Evolutionary conservation across 2,888 invertebrate species (phyloP).

Genomic region (Limenitis camilla): DNA sequence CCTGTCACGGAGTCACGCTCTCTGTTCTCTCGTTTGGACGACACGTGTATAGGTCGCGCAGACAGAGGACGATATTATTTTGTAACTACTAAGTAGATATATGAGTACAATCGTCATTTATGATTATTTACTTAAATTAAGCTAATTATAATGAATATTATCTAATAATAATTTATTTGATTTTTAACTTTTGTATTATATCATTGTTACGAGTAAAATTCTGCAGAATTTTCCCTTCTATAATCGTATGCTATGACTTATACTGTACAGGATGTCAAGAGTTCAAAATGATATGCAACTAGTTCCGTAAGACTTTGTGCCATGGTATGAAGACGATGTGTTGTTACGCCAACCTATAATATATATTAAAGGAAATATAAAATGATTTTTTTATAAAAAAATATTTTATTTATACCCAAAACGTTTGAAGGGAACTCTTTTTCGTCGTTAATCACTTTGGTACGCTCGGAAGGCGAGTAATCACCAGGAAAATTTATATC

Average conservation of each 20-base stretch:
- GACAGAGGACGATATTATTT: conserved; percentile 51
- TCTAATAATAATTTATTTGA: conserved; percentile 16
- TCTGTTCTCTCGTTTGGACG: conserved; percentile 29
- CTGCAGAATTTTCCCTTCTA: background rate
- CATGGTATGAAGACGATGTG: conserved; percentile 3
- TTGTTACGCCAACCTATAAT: conserved; percentile 4
- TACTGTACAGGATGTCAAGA: conserved; percentile 17
- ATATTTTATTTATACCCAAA: conserved; percentile 1
- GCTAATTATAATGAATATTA: conserved; percentile 36
- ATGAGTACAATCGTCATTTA: conserved; percentile 37
- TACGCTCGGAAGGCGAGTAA: too few relatives aligned
- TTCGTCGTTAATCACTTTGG: background rate
- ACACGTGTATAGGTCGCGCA: conserved; percentile 25
- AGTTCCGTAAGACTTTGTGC: conserved; percentile 2
- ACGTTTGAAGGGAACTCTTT: background rate
- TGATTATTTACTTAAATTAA: conserved; percentile 44
- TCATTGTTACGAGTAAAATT: background rate
- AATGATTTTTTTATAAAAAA: background rate
- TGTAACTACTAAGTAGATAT: conserved; percentile 73
- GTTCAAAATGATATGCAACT: conserved; percentile 19
- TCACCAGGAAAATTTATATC: background rate
- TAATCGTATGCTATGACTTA: conserved; percentile 2
- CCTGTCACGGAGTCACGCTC: conserved; percentile 37
- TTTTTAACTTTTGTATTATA: conserved; percentile 6
- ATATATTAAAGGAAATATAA: background rate